Evolutionary conservation across 2,113 vertebrate species (phyloP).

Genomic region (Etheostoma cragini): DNA sequence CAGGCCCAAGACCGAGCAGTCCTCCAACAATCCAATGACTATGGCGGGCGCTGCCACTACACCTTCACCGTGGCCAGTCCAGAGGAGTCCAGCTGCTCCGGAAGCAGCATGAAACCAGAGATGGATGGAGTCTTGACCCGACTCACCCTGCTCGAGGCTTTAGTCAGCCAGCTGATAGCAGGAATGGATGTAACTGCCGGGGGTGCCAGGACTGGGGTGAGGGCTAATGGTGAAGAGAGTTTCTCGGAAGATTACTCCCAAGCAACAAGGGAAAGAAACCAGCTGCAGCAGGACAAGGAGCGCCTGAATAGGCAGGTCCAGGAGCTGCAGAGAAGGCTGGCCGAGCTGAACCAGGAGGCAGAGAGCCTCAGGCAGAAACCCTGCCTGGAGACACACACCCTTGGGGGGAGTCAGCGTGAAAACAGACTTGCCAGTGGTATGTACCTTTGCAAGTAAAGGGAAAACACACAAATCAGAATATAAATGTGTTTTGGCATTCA

Average conservation of each 20-base stretch:
- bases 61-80: conserved; percentile 74
- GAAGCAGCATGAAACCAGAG: conserved; percentile 30
- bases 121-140: conserved; percentile 63
- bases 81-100: conserved; percentile 63
- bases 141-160: conserved; percentile 68
- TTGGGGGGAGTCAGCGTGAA: conserved; percentile 32
- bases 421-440: conserved; percentile 63
- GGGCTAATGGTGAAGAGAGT: not conserved
- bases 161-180: conserved; percentile 64
- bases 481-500: not conserved
- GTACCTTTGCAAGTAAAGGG: conserved; percentile 13
- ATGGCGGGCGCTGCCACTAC: conserved; percentile 68
- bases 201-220: not conserved
- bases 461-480: conserved; percentile 4
- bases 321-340: conserved; percentile 69
- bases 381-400: conserved; percentile 41
- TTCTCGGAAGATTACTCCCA: conserved; percentile 59
- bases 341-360: conserved; percentile 62
- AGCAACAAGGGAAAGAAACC: conserved; percentile 60
- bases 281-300: conserved; percentile 73
- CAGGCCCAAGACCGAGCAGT: conserved; percentile 56
- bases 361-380: conserved; percentile 65
- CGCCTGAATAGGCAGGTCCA: conserved; percentile 63
- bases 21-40: conserved; percentile 51
- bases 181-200: conserved; percentile 11